Evolutionary conservation across 2,113 vertebrate genomes (phyloP).

Genomic region (Centropus bengalensis): DNA sequence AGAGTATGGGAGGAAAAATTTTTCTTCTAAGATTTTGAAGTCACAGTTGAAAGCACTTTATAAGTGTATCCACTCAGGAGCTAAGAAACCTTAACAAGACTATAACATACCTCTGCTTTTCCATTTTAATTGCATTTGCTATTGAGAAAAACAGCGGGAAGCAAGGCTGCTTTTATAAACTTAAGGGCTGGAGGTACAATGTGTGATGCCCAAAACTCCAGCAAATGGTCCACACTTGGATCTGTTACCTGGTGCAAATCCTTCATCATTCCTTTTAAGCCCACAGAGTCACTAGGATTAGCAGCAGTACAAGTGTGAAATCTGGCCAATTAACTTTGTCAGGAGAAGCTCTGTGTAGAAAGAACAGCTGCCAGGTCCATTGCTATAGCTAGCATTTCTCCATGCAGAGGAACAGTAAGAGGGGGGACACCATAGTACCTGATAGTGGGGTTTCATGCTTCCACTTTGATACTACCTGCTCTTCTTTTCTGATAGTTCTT

Average conservation of each 20-base stretch:
- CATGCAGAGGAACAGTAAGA: neutral
- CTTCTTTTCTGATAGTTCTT: neutral
- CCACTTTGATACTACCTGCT: neutral
- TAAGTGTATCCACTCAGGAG: neutral
- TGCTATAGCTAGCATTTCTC: neutral
- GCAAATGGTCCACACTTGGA: neutral
- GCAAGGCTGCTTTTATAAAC: neutral
- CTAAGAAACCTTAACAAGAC: neutral
- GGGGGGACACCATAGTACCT: neutral
- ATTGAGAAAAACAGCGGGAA: neutral
- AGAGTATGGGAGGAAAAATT: neutral
- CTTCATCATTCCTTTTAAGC: neutral
- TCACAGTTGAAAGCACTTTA: neutral
- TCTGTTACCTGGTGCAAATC: neutral
- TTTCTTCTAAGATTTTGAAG: neutral
- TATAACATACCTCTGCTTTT: neutral
- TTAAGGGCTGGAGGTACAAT: neutral
- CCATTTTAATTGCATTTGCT: neutral
- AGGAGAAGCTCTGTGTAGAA: neutral
- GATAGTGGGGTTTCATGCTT: fast-evolving
- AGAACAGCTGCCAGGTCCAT: neutral
- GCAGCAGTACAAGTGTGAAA: neutral
- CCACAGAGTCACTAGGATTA: neutral
- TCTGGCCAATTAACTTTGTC: neutral
- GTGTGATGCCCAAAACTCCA: neutral